Evolutionary conservation across 1,140 invertebrate species (phyloP).

Genomic region (Linepithema humile): DNA sequence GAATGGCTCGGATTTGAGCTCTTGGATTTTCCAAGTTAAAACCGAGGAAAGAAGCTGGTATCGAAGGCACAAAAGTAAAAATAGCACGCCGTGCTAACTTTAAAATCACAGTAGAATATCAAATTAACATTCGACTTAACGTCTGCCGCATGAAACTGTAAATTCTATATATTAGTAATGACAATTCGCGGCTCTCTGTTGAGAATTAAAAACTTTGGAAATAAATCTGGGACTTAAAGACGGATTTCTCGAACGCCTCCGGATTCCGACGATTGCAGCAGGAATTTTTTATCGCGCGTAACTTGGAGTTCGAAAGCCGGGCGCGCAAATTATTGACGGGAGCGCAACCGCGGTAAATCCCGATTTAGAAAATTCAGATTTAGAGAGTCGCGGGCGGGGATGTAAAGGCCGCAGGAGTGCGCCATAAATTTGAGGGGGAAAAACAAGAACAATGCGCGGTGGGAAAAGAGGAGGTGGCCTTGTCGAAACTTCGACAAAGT

Average conservation of each 20-base stretch:
- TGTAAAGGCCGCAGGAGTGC: constrained; percentile 7
- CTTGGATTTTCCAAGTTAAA: constrained; percentile 38
- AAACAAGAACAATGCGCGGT: constrained; percentile 27
- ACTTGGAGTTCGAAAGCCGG: constrained; percentile 17
- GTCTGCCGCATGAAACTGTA: not conserved
- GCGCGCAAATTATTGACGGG: constrained; percentile 46
- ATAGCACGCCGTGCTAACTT: not conserved
- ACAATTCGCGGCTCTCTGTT: not conserved
- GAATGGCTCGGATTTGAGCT: not conserved
- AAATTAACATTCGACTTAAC: not conserved
- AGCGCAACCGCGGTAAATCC: constrained; percentile 52
- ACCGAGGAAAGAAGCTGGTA: not conserved
- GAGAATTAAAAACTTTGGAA: not conserved
- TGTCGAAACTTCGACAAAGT: constrained; percentile 67
- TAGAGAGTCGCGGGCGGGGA: constrained; percentile 32
- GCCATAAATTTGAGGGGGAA: constrained; percentile 62
- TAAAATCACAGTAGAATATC: not conserved
- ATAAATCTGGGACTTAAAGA: not conserved
- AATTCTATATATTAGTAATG: not conserved
- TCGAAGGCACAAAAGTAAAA: not conserved
- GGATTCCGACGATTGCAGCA: not conserved
- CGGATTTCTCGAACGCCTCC: not conserved
- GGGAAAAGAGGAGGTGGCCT: not conserved
- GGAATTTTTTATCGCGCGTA: constrained; percentile 25
- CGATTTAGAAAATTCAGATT: constrained; percentile 54